These are phyloP conservation scores for Zapornia atra DNA, from an alignment of 2,113 vertebrate genomes.

Conservation along the genomic window DNA sequence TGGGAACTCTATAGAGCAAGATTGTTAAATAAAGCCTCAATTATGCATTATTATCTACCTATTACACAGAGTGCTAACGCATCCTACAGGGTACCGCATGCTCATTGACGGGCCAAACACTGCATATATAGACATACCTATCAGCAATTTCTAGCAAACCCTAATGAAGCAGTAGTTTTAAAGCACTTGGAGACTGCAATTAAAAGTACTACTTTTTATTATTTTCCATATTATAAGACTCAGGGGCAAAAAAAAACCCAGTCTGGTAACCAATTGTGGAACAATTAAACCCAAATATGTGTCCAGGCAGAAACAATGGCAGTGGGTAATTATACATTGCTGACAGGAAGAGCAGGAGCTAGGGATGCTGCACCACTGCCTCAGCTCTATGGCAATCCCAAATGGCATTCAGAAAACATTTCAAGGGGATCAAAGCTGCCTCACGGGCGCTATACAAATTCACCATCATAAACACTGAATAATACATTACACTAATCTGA, in stretches of 20 bases:
- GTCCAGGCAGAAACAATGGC: background rate
- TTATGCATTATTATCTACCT: background rate
- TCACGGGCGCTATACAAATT: constrained; percentile 52
- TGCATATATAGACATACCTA: background rate
- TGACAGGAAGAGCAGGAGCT: background rate
- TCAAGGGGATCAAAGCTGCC: constrained; percentile 61
- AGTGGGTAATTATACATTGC: background rate
- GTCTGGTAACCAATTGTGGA: background rate
- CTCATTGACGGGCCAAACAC: background rate
- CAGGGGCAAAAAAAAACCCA: background rate
- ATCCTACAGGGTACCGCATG: background rate
- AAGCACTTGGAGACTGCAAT: background rate
- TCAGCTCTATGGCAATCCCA: constrained; percentile 25
- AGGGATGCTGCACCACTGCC: background rate
- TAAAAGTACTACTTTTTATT: background rate
- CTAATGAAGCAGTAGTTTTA: background rate
- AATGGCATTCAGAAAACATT: constrained; percentile 25
- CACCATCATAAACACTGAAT: constrained; percentile 71
- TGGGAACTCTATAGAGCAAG: background rate
- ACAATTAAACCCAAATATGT: background rate
- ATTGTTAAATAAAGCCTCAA: background rate
- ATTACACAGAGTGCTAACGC: background rate
- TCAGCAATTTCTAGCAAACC: background rate
- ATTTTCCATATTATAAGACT: background rate
- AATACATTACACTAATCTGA: constrained; percentile 73